phyloP scores from a whole-genome alignment of 2,797 vertebrate genomes.

The Luscinia luscinia region DNA sequence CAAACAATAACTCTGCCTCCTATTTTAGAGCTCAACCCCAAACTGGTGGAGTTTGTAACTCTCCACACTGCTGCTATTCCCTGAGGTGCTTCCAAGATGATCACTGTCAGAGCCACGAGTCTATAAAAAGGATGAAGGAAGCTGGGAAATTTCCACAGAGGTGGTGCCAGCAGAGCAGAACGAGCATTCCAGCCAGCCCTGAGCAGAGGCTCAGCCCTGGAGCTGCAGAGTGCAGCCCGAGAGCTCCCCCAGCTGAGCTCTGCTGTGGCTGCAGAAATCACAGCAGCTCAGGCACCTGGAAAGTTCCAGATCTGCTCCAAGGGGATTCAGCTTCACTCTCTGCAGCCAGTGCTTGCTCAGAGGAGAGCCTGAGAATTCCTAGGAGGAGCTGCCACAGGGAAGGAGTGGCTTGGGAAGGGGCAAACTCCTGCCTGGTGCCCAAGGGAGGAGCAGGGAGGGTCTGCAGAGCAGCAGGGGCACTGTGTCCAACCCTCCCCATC shows the following conservation, averaged over 20 bases:
- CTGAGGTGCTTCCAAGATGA: constrained; percentile 52
- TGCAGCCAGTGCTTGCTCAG: not conserved
- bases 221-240: not conserved
- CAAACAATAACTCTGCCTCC: constrained; percentile 52
- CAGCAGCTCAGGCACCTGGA: not conserved
- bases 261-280: not conserved
- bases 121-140: constrained; percentile 71
- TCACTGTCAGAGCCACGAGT: constrained; percentile 61
- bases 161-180: not conserved
- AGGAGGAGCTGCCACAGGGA: not conserved
- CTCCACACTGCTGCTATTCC: constrained; percentile 42
- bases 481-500: not conserved
- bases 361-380: not conserved
- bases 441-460: not conserved
- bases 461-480: constrained; percentile 20
- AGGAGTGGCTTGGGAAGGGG: not conserved
- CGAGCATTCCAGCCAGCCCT: not conserved
- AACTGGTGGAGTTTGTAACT: constrained; percentile 43
- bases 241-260: constrained; percentile 68
- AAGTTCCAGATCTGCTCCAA: not conserved
- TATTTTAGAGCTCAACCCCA: constrained; percentile 46
- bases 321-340: not conserved
- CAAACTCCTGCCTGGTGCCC: not conserved
- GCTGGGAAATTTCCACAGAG: constrained; percentile 62
- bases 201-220: not conserved